Percentiles rank a stretch among this genome's conserved stretches.
Conservation (phyloP, 2,888 invertebrate genomes). For the Polymixis flavicincta region DNA sequence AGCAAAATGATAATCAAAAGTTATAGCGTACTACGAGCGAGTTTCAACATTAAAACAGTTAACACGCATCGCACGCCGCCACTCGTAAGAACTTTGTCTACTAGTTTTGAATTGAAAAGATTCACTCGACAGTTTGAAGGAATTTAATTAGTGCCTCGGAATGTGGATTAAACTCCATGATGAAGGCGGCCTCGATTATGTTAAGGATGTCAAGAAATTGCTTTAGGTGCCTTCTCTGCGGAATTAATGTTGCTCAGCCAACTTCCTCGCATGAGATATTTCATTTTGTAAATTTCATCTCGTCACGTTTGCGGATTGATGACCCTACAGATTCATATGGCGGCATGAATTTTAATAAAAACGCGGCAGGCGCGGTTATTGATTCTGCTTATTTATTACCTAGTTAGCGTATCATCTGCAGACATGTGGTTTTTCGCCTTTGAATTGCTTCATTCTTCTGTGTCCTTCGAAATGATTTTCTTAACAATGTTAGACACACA, state of each 20-base stretch:
- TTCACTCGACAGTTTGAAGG: constrained; percentile 75
- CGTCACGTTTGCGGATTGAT: constrained; percentile 65
- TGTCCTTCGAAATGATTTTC: not conserved
- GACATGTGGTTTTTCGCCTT: not conserved
- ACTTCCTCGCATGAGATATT: constrained; percentile 64
- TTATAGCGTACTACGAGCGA: constrained; percentile 32
- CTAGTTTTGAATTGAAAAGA: constrained; percentile 74
- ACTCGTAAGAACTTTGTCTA: constrained; percentile 57
- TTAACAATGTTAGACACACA: not conserved
- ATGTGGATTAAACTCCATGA: constrained; percentile 81
- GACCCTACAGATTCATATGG: constrained; percentile 54
- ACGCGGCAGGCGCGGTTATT: constrained; percentile 47
- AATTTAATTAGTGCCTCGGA: constrained; percentile 85
- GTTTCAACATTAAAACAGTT: constrained; percentile 47
- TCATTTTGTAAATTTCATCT: constrained; percentile 69
- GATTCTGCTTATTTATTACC: constrained; percentile 38
- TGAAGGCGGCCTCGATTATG: constrained; percentile 73
- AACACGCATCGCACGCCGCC: constrained; percentile 45
- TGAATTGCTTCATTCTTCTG: not conserved
- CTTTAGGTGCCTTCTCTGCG: constrained; percentile 58
- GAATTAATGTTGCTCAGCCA: constrained; percentile 67
- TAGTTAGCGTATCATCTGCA: constrained; percentile 24
- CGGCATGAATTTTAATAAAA: constrained; percentile 64
- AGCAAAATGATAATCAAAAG: constrained; percentile 42
- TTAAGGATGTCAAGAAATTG: constrained; percentile 74